These are phyloP conservation scores for Oxyruncus cristatus DNA, from an alignment of 2,113 vertebrate genomes.

Conservation along the genomic window DNA sequence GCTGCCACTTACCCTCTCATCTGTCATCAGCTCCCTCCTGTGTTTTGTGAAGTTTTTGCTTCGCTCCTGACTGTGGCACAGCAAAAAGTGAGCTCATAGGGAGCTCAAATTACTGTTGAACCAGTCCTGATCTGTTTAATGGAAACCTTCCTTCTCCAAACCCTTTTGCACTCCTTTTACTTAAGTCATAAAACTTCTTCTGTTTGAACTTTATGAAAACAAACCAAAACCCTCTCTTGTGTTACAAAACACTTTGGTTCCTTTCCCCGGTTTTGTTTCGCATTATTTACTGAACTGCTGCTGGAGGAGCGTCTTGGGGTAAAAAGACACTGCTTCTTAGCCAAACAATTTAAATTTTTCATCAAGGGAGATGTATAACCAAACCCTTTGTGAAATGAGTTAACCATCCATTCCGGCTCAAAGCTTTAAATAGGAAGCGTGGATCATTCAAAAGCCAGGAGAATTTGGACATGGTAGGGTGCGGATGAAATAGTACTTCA, in stretches of 20 bases:
- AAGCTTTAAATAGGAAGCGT: not conserved
- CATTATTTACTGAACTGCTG: not conserved
- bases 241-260: conserved; percentile 8
- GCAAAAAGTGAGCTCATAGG: not conserved
- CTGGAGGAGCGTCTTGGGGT: not conserved
- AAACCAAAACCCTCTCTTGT: not conserved
- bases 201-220: conserved; percentile 31
- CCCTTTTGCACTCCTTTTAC: not conserved
- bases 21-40: not conserved
- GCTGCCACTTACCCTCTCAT: not conserved
- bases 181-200: not conserved
- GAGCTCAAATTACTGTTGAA: conserved; percentile 33
- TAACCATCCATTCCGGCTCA: not conserved
- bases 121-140: conserved; percentile 30
- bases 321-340: conserved; percentile 27
- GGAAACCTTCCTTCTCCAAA: conserved; percentile 48
- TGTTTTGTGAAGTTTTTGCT: not conserved
- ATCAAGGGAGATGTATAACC: conserved; percentile 20
- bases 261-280: not conserved
- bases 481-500: not conserved
- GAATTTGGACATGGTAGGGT: not conserved
- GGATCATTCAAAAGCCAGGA: not conserved
- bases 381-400: not conserved
- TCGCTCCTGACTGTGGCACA: not conserved
- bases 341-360: conserved; percentile 7